These are phyloP conservation scores for Asteroscopus sphinx DNA, from an alignment of 2,888 invertebrate genomes.

Conservation along the genomic window DNA sequence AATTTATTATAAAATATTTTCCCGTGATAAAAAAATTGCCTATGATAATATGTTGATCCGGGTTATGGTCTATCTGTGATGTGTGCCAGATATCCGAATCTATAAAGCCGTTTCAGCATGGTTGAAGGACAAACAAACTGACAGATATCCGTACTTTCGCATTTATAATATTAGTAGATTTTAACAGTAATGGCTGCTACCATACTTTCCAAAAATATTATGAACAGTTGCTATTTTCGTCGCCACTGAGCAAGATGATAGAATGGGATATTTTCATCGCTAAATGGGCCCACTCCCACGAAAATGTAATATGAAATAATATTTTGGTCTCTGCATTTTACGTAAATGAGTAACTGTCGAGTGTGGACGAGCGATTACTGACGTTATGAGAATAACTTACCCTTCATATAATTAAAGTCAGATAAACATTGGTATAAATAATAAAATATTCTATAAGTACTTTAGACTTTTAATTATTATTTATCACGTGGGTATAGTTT, in stretches of 20 bases:
- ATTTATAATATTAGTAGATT: no score
- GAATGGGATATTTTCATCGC: constrained; percentile 30
- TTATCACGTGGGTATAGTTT: no score
- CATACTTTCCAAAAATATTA: constrained; percentile 14
- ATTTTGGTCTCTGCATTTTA: constrained; percentile 22
- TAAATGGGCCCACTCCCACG: constrained; percentile 9
- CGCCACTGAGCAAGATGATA: constrained; percentile 11
- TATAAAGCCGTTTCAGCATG: no score
- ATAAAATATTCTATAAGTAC: neutral
- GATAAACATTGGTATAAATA: constrained; percentile 12
- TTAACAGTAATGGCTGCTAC: constrained; percentile 5
- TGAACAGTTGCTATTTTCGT: constrained; percentile 22
- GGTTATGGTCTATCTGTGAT: no score
- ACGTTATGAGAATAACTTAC: constrained; percentile 24
- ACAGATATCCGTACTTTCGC: no score
- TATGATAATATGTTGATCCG: no score
- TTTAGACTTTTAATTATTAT: neutral
- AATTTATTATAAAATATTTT: no score
- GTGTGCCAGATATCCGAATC: no score
- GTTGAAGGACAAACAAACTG: no score
- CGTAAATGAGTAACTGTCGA: constrained; percentile 13
- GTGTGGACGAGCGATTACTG: constrained; percentile 6
- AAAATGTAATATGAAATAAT: constrained; percentile 30
- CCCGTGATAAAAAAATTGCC: no score
- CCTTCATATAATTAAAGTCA: neutral